Evolutionary conservation across 1,140 invertebrate genomes (phyloP).

Genomic region (Papilio helenus): DNA sequence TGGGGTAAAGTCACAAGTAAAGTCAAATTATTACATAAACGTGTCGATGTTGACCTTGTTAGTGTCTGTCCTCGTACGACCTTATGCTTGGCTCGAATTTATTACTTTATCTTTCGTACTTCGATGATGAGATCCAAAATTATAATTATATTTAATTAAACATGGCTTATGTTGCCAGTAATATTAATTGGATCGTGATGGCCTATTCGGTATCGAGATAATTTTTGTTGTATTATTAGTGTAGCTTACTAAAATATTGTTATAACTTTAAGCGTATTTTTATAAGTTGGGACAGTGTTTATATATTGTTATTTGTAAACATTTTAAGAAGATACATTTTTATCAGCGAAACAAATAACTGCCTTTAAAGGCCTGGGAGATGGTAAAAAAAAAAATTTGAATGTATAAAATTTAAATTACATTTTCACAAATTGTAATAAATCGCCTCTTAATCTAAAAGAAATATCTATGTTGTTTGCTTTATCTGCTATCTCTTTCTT

Average conservation of each 20-base stretch:
- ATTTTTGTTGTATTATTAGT: neutral
- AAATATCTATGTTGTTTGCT: too few species aligned
- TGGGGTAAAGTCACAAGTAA: conserved; percentile 40
- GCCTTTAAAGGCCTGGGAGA: too few species aligned
- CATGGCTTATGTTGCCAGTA: neutral
- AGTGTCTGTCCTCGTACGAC: conserved; percentile 54
- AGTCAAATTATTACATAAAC: conserved; percentile 67
- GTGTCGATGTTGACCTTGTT: conserved; percentile 59
- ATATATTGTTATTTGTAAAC: too few species aligned
- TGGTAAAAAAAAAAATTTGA: too few species aligned
- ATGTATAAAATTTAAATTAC: too few species aligned
- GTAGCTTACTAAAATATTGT: neutral
- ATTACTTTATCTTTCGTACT: conserved; percentile 50
- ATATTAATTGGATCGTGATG: neutral
- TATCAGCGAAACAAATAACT: too few species aligned
- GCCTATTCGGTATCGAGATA: neutral
- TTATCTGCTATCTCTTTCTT: too few species aligned
- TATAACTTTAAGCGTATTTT: neutral
- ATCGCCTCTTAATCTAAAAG: too few species aligned
- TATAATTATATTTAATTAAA: conserved; percentile 22
- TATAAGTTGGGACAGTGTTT: too few species aligned
- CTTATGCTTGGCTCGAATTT: conserved; percentile 59
- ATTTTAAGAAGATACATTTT: too few species aligned
- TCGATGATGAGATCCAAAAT: conserved; percentile 31
- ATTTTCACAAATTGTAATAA: too few species aligned